These are phyloP conservation scores for Amazona guildingii DNA, from an alignment of 2,113 vertebrate genomes.

Conservation along the genomic window DNA sequence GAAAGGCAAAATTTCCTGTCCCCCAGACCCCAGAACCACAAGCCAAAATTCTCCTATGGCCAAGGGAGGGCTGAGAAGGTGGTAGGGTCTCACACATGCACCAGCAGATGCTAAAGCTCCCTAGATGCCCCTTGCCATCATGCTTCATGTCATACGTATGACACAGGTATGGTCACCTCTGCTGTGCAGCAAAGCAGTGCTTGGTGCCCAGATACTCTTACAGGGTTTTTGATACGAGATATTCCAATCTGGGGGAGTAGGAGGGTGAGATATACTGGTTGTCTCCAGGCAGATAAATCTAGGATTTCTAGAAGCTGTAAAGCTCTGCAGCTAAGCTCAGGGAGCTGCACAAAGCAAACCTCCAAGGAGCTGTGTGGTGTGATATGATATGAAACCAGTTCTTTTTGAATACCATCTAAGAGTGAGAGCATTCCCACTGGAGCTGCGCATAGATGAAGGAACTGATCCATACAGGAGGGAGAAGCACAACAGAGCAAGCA, in stretches of 20 bases:
- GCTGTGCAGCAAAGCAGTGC: background rate
- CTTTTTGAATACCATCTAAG: background rate
- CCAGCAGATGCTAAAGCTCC: background rate
- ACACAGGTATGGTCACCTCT: background rate
- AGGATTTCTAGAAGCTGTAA: conserved; percentile 2
- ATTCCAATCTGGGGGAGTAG: background rate
- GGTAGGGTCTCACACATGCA: background rate
- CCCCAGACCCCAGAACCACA: background rate
- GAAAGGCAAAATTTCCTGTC: background rate
- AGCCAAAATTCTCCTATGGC: background rate
- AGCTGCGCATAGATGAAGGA: background rate
- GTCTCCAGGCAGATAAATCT: background rate
- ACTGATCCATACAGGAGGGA: fast-evolving
- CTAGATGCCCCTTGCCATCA: background rate
- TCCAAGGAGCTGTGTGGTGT: background rate
- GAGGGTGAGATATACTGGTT: background rate
- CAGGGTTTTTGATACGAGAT: background rate
- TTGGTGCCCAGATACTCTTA: background rate
- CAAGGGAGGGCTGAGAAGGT: background rate
- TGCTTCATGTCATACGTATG: fast-evolving
- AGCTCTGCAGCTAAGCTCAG: background rate
- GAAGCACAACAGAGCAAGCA: background rate
- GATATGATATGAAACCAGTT: background rate
- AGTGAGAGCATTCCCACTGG: background rate
- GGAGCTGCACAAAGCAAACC: conserved; percentile 5